A percentile compares a stretch with the other conserved stretches of the same genome.
These are phyloP conservation scores for Siphamia tubifer DNA, from an alignment of 2,113 vertebrate genomes.

Conservation along the genomic window DNA sequence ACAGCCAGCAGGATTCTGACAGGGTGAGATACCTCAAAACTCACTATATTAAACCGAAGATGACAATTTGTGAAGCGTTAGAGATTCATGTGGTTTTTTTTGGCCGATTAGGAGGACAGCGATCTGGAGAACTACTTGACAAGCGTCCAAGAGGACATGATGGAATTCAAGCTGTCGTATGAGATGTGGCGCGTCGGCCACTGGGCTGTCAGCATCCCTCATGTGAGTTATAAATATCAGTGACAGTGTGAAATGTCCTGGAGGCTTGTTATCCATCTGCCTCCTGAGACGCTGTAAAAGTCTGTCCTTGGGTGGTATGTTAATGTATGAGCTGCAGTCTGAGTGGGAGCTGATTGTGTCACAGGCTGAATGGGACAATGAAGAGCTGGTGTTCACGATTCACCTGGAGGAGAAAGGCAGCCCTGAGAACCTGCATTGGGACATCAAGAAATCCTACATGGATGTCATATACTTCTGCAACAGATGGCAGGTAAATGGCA, in stretches of 20 bases:
- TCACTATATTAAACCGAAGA: background rate
- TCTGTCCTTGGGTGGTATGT: constrained; percentile 28
- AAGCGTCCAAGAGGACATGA: constrained; percentile 72
- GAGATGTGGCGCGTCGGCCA: constrained; percentile 79
- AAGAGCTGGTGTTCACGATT: constrained; percentile 70
- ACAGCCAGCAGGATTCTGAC: constrained; percentile 55
- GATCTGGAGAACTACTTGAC: constrained; percentile 62
- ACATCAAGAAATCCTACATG: constrained; percentile 72
- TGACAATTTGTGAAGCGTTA: constrained; percentile 3
- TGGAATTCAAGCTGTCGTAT: constrained; percentile 79
- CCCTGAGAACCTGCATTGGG: constrained; percentile 79
- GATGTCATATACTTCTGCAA: constrained; percentile 71
- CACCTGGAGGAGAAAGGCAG: constrained; percentile 75
- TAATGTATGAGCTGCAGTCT: constrained; percentile 27
- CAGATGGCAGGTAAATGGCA: constrained; percentile 70
- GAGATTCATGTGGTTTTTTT: constrained; percentile 10
- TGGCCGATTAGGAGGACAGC: constrained; percentile 62
- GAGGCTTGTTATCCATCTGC: constrained; percentile 35
- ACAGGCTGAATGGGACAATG: constrained; percentile 62
- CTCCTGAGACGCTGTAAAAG: constrained; percentile 17
- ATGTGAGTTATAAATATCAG: constrained; percentile 68
- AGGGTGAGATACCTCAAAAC: constrained; percentile 44
- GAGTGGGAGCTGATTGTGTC: background rate
- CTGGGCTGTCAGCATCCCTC: constrained; percentile 75
- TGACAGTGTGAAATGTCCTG: constrained; percentile 18